Evolutionary conservation across 2,113 vertebrate species (phyloP), one percentile per base, ranked within the genome.

Genomic region (Ranitomeya variabilis): DNA sequence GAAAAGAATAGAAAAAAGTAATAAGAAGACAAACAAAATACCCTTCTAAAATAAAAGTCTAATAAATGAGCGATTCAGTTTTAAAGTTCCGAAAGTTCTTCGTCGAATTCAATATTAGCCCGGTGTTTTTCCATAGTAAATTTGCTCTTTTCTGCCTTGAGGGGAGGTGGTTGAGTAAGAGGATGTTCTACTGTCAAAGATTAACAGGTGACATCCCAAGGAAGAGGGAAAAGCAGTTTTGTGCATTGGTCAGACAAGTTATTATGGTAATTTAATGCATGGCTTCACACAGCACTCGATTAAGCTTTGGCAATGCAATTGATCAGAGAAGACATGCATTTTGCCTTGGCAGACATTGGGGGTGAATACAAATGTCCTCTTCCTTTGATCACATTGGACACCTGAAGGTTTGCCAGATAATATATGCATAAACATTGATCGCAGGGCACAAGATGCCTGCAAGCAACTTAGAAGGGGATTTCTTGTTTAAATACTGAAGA

Each of bases 241-340:
- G 86, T 59, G 66, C 55, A 51, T 82, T 45, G 80, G 67, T 80
- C 86, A 73, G 64, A 54, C 86, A 59, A 71, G 86, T 80, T 87
- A 31, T 78, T 74, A 74, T 87, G 54, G 86, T 73, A 82, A 87
- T 87, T 87, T 87, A 87, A 73, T 87, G 86, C 86, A 37, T 88
- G 86, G 69, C 26, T 88, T 88, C 66, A 74, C 79, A 73, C 86
- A 82, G 86, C 80, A 82, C 66, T 74, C 80, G 57, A 57, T 83
- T 83, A 82, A 60, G 67, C 62, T 18, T 83, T 52, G 66, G 79
- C 31, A 82, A 74, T 87, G 79, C 86, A 83, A 82, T 82, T 88
- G 69, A 83, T 82, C 54, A 88, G 80, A 74, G 80, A 82, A 83
- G 80, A 82, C 78, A 87, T 69, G 26, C 71, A 66, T 77, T 86